Base-by-base conservation (phyloP, 2,113 vertebrate genomes). In the Ornithorhynchus anatinus region DNA sequence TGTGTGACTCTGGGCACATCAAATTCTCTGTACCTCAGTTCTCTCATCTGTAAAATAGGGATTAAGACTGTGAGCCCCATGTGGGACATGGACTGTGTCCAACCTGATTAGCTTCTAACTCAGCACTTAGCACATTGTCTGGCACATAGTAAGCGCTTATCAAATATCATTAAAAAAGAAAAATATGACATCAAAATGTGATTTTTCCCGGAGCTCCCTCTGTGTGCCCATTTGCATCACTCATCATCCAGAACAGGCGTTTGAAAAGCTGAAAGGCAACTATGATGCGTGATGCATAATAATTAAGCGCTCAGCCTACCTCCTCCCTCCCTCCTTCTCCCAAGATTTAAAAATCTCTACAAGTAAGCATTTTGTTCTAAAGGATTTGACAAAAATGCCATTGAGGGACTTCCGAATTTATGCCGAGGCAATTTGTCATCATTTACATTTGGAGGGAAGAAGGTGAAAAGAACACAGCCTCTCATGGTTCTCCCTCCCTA, bases 321-420 rank as follows among this genome's bases (percentile, higher is more conserved):
- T 33, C 76, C 81, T n/a, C 78, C 76, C 80, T 72, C 84, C 85
- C 86, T 59, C 82, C 35, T 2, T 68, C 83, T 90, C 88, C 80
- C 62, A 71, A 84, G 77, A 60, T 84, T 74, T 67, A 52, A 50
- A 82, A 89, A 81, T 88, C 89, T 86, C 78, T 89, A 79, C 50
- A 58, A 88, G 86, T 86, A 90, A 91, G 91, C 88, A 74, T 85
- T 92, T 89, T 86, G 87, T 72, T 35, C 0, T 72, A 89, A 90
- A 89, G 86, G 84, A 68, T 92, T 82, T 89, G 88, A 91, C 82
- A 88, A 91, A 93, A 90, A 87, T 1, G 59, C 84, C 88, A 90
- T 88, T 91, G 85, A 88, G 88, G 81, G 88, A 83, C 76, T 85
- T 90, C 72, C 79, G 81, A 65, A 85, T 84, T 82, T 90, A 82